phyloP scores from a whole-genome alignment of 1,140 invertebrate species.

The Sitobion miscanthi region DNA sequence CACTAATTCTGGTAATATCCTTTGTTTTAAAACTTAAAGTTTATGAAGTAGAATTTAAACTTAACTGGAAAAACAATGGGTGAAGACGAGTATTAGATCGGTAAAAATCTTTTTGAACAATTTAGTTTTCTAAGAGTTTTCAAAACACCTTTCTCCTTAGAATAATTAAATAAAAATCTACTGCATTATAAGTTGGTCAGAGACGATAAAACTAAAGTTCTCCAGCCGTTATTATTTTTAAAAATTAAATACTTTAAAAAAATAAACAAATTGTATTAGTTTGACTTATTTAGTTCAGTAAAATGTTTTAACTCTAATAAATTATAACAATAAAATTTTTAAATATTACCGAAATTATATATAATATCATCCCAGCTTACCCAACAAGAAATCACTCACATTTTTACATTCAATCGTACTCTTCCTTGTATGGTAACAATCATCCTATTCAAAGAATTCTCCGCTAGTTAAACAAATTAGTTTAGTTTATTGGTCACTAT shows the following conservation, averaged over 20 bases:
- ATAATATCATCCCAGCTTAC: too few species aligned
- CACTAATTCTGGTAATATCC: neutral
- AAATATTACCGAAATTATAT: neutral
- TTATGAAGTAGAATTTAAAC: neutral
- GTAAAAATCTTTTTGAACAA: neutral
- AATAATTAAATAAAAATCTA: neutral
- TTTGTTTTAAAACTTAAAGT: conserved; percentile 24
- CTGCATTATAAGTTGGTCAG: neutral
- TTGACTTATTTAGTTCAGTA: neutral
- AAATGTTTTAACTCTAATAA: neutral
- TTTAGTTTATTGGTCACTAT: too few species aligned
- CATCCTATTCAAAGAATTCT: too few species aligned
- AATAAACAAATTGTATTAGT: neutral
- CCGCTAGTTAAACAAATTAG: too few species aligned
- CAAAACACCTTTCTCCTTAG: neutral
- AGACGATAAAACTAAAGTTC: neutral
- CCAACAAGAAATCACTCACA: too few species aligned
- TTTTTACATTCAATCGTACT: too few species aligned
- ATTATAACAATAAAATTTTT: neutral
- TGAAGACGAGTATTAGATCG: neutral
- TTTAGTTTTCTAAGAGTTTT: neutral
- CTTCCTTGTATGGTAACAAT: too few species aligned
- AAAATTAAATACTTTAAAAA: too few species aligned
- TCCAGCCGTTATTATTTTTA: neutral
- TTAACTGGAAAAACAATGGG: neutral